phyloP scores from a whole-genome alignment of 2,113 vertebrate species.

The Rhinichthys klamathensis region DNA sequence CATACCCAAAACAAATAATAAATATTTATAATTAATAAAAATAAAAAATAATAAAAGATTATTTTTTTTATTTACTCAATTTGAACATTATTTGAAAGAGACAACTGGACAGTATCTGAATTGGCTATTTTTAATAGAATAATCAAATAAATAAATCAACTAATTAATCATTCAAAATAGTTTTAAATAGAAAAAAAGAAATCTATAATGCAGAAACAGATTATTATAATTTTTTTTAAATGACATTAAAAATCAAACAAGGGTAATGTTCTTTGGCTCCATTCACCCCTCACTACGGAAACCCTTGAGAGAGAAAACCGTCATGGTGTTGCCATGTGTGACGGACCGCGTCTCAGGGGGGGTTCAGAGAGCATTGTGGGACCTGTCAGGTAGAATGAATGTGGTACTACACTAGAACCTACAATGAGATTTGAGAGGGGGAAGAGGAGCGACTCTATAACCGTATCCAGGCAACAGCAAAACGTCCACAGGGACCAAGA shows the following conservation, averaged over 20 bases:
- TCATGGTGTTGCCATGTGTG: conserved; percentile 19
- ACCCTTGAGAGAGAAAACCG: background rate
- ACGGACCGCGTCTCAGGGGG: background rate
- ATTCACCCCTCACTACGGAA: background rate
- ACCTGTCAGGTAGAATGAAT: conserved; percentile 39
- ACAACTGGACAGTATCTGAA: too few species aligned
- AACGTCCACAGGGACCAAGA: conserved; percentile 35
- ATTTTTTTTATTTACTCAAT: too few species aligned
- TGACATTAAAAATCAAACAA: background rate
- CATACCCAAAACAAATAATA: too few species aligned
- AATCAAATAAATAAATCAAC: too few species aligned
- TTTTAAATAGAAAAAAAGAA: too few species aligned
- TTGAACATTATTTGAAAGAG: too few species aligned
- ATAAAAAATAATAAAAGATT: too few species aligned
- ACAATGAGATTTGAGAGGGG: conserved; percentile 39
- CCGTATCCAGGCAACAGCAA: conserved; percentile 62
- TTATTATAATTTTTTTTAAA: too few species aligned
- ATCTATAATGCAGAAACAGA: too few species aligned
- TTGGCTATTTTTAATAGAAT: too few species aligned
- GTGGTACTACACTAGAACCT: conserved; percentile 32
- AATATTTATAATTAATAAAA: too few species aligned
- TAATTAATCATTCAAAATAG: too few species aligned
- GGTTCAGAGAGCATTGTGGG: conserved; percentile 15
- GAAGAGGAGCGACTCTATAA: conserved; percentile 17
- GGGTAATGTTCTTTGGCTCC: background rate